Base-by-base conservation (phyloP, 2,797 vertebrate genomes). In the Alauda arvensis region DNA sequence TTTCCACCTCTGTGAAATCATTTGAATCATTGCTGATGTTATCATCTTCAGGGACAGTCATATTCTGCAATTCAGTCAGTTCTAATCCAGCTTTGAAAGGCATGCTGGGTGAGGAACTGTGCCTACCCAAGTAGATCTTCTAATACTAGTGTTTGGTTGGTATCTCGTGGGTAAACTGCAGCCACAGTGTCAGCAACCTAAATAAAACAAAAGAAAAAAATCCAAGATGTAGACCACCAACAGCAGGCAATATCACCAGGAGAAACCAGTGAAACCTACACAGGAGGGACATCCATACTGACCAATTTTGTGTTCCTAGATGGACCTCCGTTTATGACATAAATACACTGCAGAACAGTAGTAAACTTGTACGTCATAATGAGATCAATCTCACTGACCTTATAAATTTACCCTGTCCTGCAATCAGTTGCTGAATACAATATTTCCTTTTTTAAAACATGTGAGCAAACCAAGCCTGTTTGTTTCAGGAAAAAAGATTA, bases 11-110 rank as follows among this genome's bases (percentile, higher is more conserved):
- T 9, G 96, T 97, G 92, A 97, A 97, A 91, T 98, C 97, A 76
- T 98, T 98, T 67, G 96, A 97, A 86, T 97, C 97, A 61, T 98
- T 98, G 95, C 97, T 98, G 84, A 97, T 68, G 55, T 98, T 97
- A 83, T 98, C 97, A 68, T 97, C 97, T 77, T 98, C 97, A 4
- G 97, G 97, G 37, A 97, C 94, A 29, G 96, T 97, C 97, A 98
- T 98, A 92, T 97, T 97, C 90, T 97, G 97, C 86, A 97, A 91
- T 87, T 98, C 97, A 2, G 97, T 97, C 91, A 97, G 90, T 91
- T 98, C 97, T 25, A 98, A 92, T 90, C 97, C 96, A 71, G 94
- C 96, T 96, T 97, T 97, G 94, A 97, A 97, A 81, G 95, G 97
- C 97, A 98, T 98, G 90, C 89, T 97, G 94, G 37, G 37, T 94